Evolutionary conservation across 2,113 vertebrate genomes (phyloP).

Genomic region (Morone chrysops): DNA sequence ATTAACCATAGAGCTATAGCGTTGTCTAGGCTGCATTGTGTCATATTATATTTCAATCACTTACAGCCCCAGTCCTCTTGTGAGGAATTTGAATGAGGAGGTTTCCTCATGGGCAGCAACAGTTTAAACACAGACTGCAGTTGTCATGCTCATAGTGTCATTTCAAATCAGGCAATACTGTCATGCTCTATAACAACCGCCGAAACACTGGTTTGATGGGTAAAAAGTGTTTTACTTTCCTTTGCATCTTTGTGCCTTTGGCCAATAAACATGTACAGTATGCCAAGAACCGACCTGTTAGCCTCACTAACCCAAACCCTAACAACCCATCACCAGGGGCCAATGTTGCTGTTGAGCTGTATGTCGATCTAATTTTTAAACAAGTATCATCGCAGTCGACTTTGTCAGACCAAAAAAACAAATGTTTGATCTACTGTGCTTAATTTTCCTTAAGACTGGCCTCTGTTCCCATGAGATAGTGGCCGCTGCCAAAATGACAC

Average conservation of each 20-base stretch:
- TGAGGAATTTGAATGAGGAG: conserved; percentile 51
- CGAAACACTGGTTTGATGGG: conserved; percentile 46
- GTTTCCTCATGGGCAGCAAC: conserved; percentile 60
- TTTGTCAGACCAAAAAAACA: conserved; percentile 4
- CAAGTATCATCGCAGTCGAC: neutral
- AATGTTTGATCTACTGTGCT: neutral
- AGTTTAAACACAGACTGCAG: conserved; percentile 72
- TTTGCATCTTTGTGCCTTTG: conserved; percentile 60
- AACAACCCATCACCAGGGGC: neutral
- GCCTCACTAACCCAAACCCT: neutral
- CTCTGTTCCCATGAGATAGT: neutral
- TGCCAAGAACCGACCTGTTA: conserved; percentile 19
- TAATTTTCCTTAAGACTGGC: neutral
- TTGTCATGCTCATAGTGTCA: conserved; percentile 64
- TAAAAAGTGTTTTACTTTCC: neutral
- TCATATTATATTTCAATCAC: conserved; percentile 65
- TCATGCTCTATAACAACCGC: conserved; percentile 46
- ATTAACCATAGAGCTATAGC: conserved; percentile 39
- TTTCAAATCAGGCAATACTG: conserved; percentile 58
- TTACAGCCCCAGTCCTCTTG: conserved; percentile 44
- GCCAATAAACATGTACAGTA: conserved; percentile 56
- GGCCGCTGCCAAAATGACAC: neutral
- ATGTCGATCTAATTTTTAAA: neutral
- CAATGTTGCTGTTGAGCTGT: neutral
- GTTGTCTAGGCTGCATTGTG: conserved; percentile 33